Conservation (phyloP, 2,888 invertebrate genomes). For the Mesoligia furuncula region DNA sequence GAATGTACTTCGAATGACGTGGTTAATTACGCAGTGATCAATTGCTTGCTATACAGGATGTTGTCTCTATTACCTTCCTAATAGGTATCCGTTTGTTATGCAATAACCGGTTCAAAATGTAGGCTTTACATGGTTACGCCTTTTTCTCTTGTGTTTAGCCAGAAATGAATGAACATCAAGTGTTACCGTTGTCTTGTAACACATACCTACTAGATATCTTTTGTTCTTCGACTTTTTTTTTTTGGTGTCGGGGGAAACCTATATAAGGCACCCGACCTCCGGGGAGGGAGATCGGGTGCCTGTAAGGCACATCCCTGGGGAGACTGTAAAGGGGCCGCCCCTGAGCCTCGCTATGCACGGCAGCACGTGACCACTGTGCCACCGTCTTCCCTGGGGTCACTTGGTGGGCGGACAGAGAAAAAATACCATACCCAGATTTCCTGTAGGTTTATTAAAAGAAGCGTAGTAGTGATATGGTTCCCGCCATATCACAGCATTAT, state of each 20-base stretch:
- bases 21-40: conserved; percentile 6
- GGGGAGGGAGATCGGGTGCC: too few relatives aligned
- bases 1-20: background rate
- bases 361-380: too few relatives aligned
- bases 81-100: background rate
- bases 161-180: background rate
- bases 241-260: too few relatives aligned
- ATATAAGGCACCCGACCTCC: too few relatives aligned
- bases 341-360: too few relatives aligned
- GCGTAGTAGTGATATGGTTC: background rate
- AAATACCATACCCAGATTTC: background rate
- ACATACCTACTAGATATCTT: background rate
- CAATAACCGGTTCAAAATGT: background rate
- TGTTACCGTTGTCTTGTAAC: background rate
- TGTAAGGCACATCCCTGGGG: too few relatives aligned
- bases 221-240: background rate
- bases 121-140: background rate
- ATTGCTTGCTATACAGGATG: background rate
- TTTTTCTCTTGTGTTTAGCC: background rate
- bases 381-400: too few relatives aligned
- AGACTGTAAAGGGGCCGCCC: too few relatives aligned
- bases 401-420: too few relatives aligned
- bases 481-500: background rate
- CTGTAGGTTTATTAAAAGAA: background rate
- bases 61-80: background rate